Evolutionary conservation across 1,140 invertebrate species (phyloP).

Genomic region (Polypedilum pembai): DNA sequence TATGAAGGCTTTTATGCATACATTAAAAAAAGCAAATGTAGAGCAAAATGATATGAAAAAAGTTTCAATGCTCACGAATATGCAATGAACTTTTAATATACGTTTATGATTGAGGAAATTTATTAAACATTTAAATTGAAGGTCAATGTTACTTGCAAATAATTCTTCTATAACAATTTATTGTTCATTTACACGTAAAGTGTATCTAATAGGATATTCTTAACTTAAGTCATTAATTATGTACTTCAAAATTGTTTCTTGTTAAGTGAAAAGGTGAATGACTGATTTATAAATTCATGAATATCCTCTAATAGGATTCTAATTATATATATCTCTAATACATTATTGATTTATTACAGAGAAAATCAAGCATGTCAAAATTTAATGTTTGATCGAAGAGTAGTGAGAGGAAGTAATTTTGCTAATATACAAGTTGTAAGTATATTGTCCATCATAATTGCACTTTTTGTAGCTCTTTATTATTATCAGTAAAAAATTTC

Average conservation of each 20-base stretch:
- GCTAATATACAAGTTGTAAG: constrained; percentile 52
- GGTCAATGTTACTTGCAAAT: too few relatives aligned
- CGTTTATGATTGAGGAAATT: neutral
- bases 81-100: neutral
- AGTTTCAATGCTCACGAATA: neutral
- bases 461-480: neutral
- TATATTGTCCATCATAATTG: constrained; percentile 30
- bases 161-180: too few relatives aligned
- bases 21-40: neutral
- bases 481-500: too few relatives aligned
- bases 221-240: neutral
- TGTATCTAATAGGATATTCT: too few relatives aligned
- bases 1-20: constrained; percentile 3
- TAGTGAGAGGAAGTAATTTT: constrained; percentile 73
- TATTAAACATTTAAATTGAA: too few relatives aligned
- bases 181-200: too few relatives aligned
- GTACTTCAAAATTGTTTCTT: neutral
- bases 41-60: neutral
- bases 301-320: too few relatives aligned
- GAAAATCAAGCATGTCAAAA: constrained; percentile 54
- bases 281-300: neutral
- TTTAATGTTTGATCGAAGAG: constrained; percentile 77
- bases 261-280: neutral
- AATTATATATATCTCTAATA: constrained; percentile 33
- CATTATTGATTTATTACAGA: constrained; percentile 41